Base-by-base conservation (phyloP, 2,888 invertebrate species). In the Eupithecia centaureata region DNA sequence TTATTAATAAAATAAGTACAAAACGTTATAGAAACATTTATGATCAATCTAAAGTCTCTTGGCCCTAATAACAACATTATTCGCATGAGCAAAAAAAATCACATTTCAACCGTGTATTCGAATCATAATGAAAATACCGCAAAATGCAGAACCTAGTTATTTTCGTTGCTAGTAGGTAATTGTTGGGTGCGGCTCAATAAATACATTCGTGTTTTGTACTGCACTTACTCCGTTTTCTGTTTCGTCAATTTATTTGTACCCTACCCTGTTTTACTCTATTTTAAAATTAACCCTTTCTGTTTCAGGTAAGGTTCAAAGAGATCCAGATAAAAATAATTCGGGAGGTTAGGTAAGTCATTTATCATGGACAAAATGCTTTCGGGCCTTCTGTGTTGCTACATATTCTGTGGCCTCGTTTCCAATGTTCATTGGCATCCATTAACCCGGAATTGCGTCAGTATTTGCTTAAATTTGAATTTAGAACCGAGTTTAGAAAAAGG, bases 251-350 rank as follows among this genome's bases (percentile, higher is more conserved):
- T 32, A 32, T 61, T 32, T 47, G 5, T 61, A 52, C 18, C 33
- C 32, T 22, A 30, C 22, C n/a, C 13, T 38, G 54, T 54, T 42
- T 38, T 42, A 38, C n/a, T 38, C 27, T 52, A 61, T 38, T 56
- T 42, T 56, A 63, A 56, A 56, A 56, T 30, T 27, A 63, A 25
- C 57, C 54, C 52, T 63, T 59, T 63, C 60, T 67, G 66, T 75
- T 83, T 75, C 83, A 84, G 84, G 84, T 84, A 84, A 84, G 84
- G 79, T 73, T 63, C 75, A 70, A 74, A 74, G 71, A 73, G 64
- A 74, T 73, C 67, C 66, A 71, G 67, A 70, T 69, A 72, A 72
- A 76, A 81, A 77, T 75, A 75, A 76, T 77, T 76, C 61, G 30
- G 30, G 70, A 81, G 32, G 57, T 28, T 32, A 30, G 83, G 83